Base-by-base conservation (phyloP, 2,797 vertebrate species). In the Acanthurus lineatus region DNA sequence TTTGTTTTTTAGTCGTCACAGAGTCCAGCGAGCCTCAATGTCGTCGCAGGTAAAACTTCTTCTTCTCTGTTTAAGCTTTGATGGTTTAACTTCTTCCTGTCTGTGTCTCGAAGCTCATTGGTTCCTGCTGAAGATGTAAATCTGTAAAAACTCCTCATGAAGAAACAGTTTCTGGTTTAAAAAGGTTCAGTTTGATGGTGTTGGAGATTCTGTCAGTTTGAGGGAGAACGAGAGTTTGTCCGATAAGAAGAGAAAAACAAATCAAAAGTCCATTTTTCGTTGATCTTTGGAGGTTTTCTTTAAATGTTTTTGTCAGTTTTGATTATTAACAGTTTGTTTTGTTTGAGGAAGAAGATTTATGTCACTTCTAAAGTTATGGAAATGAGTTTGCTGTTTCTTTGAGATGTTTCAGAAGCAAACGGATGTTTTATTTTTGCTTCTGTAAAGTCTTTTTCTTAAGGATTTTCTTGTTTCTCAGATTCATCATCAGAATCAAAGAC, bases 21-120 rank as follows among this genome's bases (percentile, higher is more conserved):
- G 90, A 77, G 6, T 2, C 28, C 59, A 5, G 3, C 42, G 0
- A 28, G 6, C 76, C 70, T 16, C 6, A 5, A 6, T 7, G 0
- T 4, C 3, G 54, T 2, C 58, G 40, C 86, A 85, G 87, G 90
- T 91, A 76, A 88, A 52, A 11, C 6, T 1, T 3, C 3, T 19
- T 22, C 7, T 20, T 17, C 6, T 25, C 25, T 9, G 14, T n/a
- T n/a, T 15, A 1, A 2, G 2, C 3, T 47, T 12, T 53, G 12
- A 17, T 62, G 25, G 25, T 62, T 17, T 25, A 48, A 32, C 44
- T 1, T 19, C 62, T 65, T 65, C 49, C 35, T 40, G 63, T 54
- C 9, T 4, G 20, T 10, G 22, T 3, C 17, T 11, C 22, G 17
- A 8, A 45, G 42, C 42, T 61, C 58, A 0, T 64, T 38, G 62